A percentile compares a stretch with the other conserved stretches of the same genome.
Evolutionary conservation across 2,113 vertebrate species (phyloP).

Genomic region (Prietella phreatophila): DNA sequence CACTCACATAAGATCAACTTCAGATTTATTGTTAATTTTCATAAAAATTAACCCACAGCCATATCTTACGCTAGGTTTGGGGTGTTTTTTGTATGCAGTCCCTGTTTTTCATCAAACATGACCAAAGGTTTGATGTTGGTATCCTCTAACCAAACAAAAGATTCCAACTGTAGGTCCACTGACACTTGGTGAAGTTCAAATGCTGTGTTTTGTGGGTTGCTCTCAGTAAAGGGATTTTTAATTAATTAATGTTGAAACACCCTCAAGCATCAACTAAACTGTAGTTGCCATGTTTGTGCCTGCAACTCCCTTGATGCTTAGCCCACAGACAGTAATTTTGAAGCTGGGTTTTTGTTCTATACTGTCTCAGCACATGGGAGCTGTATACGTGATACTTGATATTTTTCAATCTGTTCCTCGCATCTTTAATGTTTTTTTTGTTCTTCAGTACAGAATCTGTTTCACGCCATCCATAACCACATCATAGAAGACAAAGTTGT

Average conservation of each 20-base stretch:
- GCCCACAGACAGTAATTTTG: neutral
- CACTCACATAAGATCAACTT: neutral
- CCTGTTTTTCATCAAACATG: neutral
- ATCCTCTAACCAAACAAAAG: neutral
- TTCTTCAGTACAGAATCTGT: neutral
- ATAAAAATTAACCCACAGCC: neutral
- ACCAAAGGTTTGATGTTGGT: neutral
- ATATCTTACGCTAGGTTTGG: too few species aligned
- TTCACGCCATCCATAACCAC: neutral
- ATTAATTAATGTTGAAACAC: too few species aligned
- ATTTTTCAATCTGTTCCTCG: neutral
- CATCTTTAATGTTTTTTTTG: neutral
- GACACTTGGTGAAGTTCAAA: neutral
- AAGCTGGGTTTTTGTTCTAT: neutral
- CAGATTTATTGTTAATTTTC: neutral
- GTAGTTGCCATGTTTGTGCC: neutral
- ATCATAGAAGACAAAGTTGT: neutral
- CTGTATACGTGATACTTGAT: neutral
- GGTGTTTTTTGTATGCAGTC: neutral
- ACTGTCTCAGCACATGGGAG: neutral
- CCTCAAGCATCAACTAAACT: neutral
- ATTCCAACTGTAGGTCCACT: neutral
- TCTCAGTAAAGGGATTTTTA: neutral
- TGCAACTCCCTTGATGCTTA: neutral
- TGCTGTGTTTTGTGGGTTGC: neutral